These are phyloP conservation scores for Laodelphax striatellus DNA, from an alignment of 1,140 invertebrate species.

Conservation along the genomic window DNA sequence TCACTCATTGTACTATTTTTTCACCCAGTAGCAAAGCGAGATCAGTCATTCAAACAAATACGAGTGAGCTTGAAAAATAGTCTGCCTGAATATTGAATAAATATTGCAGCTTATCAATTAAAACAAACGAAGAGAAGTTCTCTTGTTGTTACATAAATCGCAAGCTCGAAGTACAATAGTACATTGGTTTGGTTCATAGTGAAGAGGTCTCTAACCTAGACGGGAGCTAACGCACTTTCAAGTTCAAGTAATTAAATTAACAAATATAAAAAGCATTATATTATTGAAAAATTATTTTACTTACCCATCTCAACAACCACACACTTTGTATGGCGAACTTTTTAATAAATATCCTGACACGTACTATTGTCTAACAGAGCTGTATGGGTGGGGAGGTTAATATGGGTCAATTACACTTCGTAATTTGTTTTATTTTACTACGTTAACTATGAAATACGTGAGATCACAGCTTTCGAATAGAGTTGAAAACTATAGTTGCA, in stretches of 20 bases:
- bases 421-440: too few relatives aligned
- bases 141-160: neutral
- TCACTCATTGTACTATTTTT: too few relatives aligned
- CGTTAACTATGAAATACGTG: too few relatives aligned
- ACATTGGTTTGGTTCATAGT: neutral
- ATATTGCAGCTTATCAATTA: neutral
- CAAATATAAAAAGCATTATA: neutral
- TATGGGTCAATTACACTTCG: neutral
- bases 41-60: neutral
- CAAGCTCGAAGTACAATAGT: neutral
- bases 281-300: constrained; percentile 29
- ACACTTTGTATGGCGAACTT: constrained; percentile 91
- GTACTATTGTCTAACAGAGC: neutral
- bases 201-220: neutral
- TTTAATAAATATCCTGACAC: constrained; percentile 8
- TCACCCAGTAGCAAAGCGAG: neutral
- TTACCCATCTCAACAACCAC: constrained; percentile 91
- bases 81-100: neutral
- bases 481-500: too few relatives aligned
- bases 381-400: constrained; percentile 10
- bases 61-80: neutral
- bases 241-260: neutral
- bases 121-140: neutral
- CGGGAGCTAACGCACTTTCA: neutral
- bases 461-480: too few relatives aligned